Percentiles rank a stretch among this genome's conserved stretches.
phyloP scores from a whole-genome alignment of 92 coral and sea anemone species.

The Montipora capitata region DNA sequence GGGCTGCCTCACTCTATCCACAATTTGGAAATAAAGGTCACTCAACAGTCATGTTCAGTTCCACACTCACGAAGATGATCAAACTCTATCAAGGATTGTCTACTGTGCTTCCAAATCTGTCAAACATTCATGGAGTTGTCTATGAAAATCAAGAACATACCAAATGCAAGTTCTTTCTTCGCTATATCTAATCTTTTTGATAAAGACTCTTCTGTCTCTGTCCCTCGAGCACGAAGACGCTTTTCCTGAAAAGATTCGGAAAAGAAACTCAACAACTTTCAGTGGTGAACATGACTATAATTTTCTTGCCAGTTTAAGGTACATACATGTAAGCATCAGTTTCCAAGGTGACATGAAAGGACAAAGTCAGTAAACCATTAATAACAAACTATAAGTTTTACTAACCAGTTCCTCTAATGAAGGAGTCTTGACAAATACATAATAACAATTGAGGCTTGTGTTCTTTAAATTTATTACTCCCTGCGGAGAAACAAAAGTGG shows the following conservation, averaged over 20 bases:
- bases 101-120: too few species aligned
- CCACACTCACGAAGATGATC: too few species aligned
- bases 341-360: too few species aligned
- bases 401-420: slow-evolving; percentile 87
- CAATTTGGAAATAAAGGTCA: too few species aligned
- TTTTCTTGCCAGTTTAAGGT: too few species aligned
- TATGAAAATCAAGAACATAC: slow-evolving; percentile 41
- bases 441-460: slow-evolving; percentile 80
- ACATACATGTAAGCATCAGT: too few species aligned
- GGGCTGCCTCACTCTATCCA: too few species aligned
- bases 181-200: slow-evolving; percentile 89
- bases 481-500: slow-evolving; percentile 34
- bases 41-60: too few species aligned
- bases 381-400: too few species aligned
- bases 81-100: too few species aligned
- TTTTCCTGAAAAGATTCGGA: slow-evolving; percentile 65
- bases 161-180: slow-evolving; percentile 88
- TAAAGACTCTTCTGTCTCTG: slow-evolving; percentile 92
- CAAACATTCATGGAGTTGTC: not conserved
- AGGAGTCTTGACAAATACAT: slow-evolving; percentile 90
- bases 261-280: not conserved
- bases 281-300: too few species aligned
- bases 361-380: not conserved
- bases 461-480: slow-evolving; percentile 92
- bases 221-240: slow-evolving; percentile 89